Base-by-base conservation (phyloP, 1,140 invertebrate genomes). In the Bombus turneri region DNA sequence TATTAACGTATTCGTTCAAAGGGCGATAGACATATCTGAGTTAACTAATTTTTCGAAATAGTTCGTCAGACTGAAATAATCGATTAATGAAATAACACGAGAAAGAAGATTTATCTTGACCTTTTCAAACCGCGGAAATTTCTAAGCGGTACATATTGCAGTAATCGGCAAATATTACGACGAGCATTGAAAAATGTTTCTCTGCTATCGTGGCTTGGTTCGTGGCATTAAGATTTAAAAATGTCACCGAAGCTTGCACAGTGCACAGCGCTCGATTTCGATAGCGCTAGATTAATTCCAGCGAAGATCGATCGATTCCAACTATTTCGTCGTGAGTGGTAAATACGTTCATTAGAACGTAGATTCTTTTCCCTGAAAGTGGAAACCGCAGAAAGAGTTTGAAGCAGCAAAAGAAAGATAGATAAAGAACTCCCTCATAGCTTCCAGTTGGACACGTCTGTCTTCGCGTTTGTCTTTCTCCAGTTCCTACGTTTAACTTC, bases 391-490 rank as follows among this genome's bases (percentile, higher is more conserved):
- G 18, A 22, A 53, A 53, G 22, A 47, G 10, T n/a, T 47, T 2
- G 10, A 34, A 25, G 15, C 9, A 62, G 31, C 37, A 8, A 18
- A 64, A 2, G n/a, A 18, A n/a, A 53, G 22, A 34, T 43, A 13
- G 5, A n/a, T 31, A 5, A 28, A 66, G 28, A 22, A n/a, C 34
- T 43, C 10, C n/a, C 74, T 37, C 41, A 8, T 77, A 53, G 37
- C 34, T 76, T 53, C 22, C 10, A 18, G 18, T 31, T 31, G 53
- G 39, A n/a, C 28, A 34, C n/a, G 72, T 43, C 37, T 10, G 3
- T n/a, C 62, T 10, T 62, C 28, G 39, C 37, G 25, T 79, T 84
- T 79, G 66, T 62, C 43, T 71, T 84, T 59, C 37, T 39, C 28
- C 13, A 25, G 18, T 25, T 47, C 18, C 43, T 2, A 25, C 66